Evolutionary conservation across 2,888 invertebrate species (phyloP).

Genomic region (Cantharis rustica): DNA sequence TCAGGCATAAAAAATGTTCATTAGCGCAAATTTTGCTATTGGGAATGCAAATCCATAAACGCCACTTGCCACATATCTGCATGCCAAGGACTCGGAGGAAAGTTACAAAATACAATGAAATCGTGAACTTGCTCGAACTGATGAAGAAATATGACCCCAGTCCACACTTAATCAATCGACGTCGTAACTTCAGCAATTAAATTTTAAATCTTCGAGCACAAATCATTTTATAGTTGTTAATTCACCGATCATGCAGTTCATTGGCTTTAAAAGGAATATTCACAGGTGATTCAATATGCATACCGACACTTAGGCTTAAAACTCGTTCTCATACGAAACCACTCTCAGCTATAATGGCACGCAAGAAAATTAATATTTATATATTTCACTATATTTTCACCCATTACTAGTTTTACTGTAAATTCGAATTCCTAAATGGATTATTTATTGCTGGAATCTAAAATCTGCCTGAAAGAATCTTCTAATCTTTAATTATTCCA

Average conservation of each 20-base stretch:
- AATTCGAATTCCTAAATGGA: background rate
- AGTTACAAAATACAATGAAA: background rate
- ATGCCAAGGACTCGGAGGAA: background rate
- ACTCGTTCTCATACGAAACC: background rate
- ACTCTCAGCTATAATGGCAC: background rate
- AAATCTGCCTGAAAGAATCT: background rate
- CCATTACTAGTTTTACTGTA: background rate
- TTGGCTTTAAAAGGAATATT: conserved; percentile 40
- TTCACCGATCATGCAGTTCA: conserved; percentile 36
- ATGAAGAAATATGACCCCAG: background rate
- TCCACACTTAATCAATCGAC: background rate
- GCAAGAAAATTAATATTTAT: background rate
- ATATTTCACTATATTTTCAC: background rate
- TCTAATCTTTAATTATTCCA: too few relatives aligned
- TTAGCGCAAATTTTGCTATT: background rate
- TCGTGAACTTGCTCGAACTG: background rate
- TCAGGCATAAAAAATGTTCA: background rate
- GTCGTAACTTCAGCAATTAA: background rate
- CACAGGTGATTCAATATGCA: conserved; percentile 38
- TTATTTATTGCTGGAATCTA: background rate
- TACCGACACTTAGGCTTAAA: conserved; percentile 20
- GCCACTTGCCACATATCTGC: background rate
- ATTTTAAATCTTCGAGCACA: background rate
- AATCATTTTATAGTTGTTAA: background rate
- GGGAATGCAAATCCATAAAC: background rate